phyloP scores from a whole-genome alignment of 2,888 invertebrate genomes.

The Eristalis tenax region DNA sequence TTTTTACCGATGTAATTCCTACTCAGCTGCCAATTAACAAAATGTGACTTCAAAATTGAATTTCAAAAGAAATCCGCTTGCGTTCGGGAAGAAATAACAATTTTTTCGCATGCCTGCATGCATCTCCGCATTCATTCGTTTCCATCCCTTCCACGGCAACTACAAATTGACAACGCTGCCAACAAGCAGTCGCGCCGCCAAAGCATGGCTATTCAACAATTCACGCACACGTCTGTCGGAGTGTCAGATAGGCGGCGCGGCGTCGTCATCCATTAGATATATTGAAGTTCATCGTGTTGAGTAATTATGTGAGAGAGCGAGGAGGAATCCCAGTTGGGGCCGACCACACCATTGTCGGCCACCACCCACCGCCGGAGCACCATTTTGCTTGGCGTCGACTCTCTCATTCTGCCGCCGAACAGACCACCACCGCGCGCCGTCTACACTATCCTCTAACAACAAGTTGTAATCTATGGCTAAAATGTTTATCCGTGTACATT shows the following conservation, averaged over 20 bases:
- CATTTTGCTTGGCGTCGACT: too few relatives aligned
- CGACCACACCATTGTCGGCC: constrained; percentile 32
- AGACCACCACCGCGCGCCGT: background rate
- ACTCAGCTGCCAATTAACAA: constrained; percentile 57
- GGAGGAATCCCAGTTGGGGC: constrained; percentile 16
- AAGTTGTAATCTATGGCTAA: constrained; percentile 54
- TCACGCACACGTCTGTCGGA: constrained; percentile 43
- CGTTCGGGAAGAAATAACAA: constrained; percentile 29
- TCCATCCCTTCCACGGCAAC: background rate
- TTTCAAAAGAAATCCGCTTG: constrained; percentile 58
- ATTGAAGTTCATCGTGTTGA: constrained; percentile 59
- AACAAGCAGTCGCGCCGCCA: constrained; percentile 14
- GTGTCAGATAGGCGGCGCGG: constrained; percentile 42
- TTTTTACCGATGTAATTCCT: constrained; percentile 59
- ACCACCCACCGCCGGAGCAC: background rate
- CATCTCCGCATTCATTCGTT: constrained; percentile 11
- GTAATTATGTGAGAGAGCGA: constrained; percentile 20
- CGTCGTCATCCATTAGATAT: constrained; percentile 55
- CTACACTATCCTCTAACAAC: constrained; percentile 9
- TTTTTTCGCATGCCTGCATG: constrained; percentile 63
- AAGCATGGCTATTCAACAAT: constrained; percentile 30
- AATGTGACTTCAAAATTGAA: constrained; percentile 9
- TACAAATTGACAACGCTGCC: constrained; percentile 10
- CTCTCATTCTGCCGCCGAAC: too few relatives aligned
- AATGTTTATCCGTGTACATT: constrained; percentile 49